These are phyloP conservation scores for Stomatorhinus ivindoensis DNA, from an alignment of 2,113 vertebrate species.

Conservation along the genomic window DNA sequence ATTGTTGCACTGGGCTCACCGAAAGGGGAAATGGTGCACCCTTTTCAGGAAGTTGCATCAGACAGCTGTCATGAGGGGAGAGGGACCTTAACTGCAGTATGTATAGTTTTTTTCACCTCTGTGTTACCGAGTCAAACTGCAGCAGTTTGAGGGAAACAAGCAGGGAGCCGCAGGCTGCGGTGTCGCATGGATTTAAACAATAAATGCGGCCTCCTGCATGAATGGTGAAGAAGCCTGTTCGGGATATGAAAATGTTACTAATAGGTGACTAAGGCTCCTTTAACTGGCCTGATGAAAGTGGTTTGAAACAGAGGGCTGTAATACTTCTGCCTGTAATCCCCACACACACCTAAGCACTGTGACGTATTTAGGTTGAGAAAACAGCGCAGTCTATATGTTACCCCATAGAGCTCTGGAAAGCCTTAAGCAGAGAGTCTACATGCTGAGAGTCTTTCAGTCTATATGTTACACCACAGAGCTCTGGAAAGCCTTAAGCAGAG, in stretches of 20 bases:
- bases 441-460: not conserved
- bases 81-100: not conserved
- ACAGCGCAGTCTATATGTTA: not conserved
- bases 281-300: not conserved
- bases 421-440: not conserved
- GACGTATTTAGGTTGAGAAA: not conserved
- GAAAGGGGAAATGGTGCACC: conserved; percentile 2
- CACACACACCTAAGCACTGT: not conserved
- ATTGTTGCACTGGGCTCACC: not conserved
- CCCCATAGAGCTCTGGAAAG: not conserved
- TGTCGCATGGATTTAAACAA: not conserved
- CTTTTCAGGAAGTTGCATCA: conserved; percentile 22
- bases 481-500: not conserved
- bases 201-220: not conserved
- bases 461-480: not conserved
- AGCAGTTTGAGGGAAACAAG: not conserved
- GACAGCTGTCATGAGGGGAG: not conserved
- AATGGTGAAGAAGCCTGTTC: not conserved
- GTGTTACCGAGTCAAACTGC: not conserved
- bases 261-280: not conserved
- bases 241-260: not conserved
- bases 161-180: not conserved
- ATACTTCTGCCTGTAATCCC: not conserved
- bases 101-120: not conserved
- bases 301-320: not conserved